Base-by-base conservation (phyloP, 2,888 invertebrate species). In the Calameuta filiformis region DNA sequence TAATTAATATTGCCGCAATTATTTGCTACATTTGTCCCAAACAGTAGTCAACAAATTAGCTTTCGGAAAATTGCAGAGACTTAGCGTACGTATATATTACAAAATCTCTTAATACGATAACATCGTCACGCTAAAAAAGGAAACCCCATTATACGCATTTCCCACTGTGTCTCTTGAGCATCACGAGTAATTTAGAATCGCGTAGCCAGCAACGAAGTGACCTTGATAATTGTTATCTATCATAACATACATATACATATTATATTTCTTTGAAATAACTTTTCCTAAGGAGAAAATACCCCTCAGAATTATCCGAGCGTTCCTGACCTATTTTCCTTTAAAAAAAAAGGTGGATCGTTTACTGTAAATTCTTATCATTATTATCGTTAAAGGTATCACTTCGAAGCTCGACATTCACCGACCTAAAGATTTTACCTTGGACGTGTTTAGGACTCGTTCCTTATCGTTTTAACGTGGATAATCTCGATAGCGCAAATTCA, bases 1-100 rank as follows among this genome's bases (percentile, higher is more conserved):
- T 89, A 89, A 85, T 79, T 80, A 80, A 87, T 89, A 89, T 88
- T 89, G 89, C 89, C 85, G 87, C 85, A 83, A 86, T 87, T 86
- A 88, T 85, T 87, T 86, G 86, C 85, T 87, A 85, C 84, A 80
- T 84, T 81, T 76, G 71, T 84, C 82, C 82, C 83, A 82, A 87
- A 85, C 84, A 85, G 83, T 84, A 83, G 84, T 87, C 86, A 87
- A 88, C 85, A 86, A 87, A 81, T 73, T 73, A 77, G 69, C 35
- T 83, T 76, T 77, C 79, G 76, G 69, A 75, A 15, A 81, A 79
- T 77, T 83, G 80, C 77, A 77, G 78, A 82, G 73, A 77, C n/a
- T 11, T 37, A 30, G 35, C 30, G n/a, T 35, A 35, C 73, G 73
- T 23, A 35, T 34, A 31, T 33, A 69, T 31, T 69, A 69, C 69